Evolutionary conservation across 2,888 invertebrate genomes (phyloP), one percentile per base, ranked within the genome.

Genomic region (Strigamia transsilvanica): DNA sequence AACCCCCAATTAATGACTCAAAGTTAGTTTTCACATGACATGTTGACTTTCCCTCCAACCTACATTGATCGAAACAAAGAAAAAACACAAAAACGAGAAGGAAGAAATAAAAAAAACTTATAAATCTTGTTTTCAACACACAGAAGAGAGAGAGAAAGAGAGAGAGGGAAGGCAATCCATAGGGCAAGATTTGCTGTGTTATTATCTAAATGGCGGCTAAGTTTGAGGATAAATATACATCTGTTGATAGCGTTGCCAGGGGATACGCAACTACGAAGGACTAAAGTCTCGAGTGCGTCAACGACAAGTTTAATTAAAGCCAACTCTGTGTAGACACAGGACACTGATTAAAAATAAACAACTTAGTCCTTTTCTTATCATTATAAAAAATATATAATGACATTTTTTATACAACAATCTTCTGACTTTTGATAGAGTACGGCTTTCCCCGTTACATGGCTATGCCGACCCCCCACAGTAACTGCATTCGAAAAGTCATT

Each of bases 241-340:
- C 73, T 73, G 73, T 73, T 73, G 73, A 27, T 73, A 73, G 32
- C 73, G 73, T 73, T 73, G 73, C 73, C 32, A 73, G 27, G 73
- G 73, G 73, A 73, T 27, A 73, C 73, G 73, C 73, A 73, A 73
- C 73, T 73, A 73, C n/a, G 73, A 73, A 73, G 73, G 73, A 73
- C 73, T 73, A 73, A 73, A 73, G 23, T 73, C 73, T 73, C 27
- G 73, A 73, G 73, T 73, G 73, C 32, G 73, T 6, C 73, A 73
- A 73, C 27, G 73, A 73, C 15, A 73, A 73, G 73, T 73, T 73
- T 73, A 73, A 73, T 73, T 73, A 73, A 73, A 73, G 73, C 73
- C 73, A 27, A 56, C 56, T 51, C 51, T 0, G 9, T 73, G 73
- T 73, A 73, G 73, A 73, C 73, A 73, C 32, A 73, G 73, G 73